These are phyloP conservation scores for Lutraria lutraria DNA, from an alignment of 2,888 invertebrate genomes.

Conservation along the genomic window DNA sequence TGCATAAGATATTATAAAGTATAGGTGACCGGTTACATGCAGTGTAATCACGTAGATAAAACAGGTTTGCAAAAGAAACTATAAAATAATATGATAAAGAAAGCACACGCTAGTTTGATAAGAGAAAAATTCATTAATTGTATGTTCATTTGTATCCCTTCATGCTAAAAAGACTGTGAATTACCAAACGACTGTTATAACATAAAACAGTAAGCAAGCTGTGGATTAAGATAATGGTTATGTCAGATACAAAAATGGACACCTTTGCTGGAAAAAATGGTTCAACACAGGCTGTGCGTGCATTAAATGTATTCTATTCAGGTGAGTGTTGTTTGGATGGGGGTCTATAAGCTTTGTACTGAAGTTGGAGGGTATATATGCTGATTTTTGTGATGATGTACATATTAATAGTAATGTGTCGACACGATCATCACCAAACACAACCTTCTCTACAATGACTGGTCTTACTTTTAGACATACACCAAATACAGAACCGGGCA, in stretches of 20 bases:
- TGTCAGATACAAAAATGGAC: conserved; percentile 51
- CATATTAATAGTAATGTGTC: background rate
- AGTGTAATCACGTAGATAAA: no score
- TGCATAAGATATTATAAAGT: no score
- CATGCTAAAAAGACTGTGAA: no score
- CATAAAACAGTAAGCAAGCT: no score
- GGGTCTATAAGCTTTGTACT: conserved; percentile 76
- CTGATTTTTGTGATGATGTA: conserved; percentile 59
- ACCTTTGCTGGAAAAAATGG: conserved; percentile 59
- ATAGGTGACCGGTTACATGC: no score
- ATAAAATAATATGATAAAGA: no score
- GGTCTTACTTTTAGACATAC: background rate
- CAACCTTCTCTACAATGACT: background rate
- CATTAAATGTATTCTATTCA: conserved; percentile 76
- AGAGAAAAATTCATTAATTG: no score
- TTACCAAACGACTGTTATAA: no score
- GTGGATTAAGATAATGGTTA: conserved; percentile 47
- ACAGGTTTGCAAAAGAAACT: no score
- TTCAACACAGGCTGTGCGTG: conserved; percentile 75
- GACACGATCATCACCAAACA: background rate
- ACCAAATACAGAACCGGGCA: background rate
- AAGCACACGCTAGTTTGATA: no score
- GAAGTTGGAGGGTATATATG: conserved; percentile 73
- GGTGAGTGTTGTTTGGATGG: conserved; percentile 80
- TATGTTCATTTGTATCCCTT: no score